Percentiles rank a stretch among this genome's conserved stretches.
Evolutionary conservation across 1,140 invertebrate species (phyloP).

Genomic region (Drosophila baimaii): DNA sequence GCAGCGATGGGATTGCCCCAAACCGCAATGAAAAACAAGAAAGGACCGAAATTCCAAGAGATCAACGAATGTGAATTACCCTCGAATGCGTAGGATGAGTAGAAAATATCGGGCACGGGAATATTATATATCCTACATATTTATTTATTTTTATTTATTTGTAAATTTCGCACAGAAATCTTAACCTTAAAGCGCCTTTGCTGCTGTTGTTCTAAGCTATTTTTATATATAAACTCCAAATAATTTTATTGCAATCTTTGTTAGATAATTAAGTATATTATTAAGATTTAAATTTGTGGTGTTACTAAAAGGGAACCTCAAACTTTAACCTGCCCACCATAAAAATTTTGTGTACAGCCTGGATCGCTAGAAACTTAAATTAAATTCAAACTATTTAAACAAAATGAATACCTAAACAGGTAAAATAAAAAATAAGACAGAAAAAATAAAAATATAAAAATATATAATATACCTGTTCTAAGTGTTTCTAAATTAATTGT

Average conservation of each 20-base stretch:
- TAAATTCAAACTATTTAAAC: background rate
- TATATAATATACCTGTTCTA: too few species aligned
- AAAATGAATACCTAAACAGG: background rate
- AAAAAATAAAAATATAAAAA: too few species aligned
- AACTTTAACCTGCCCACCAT: too few species aligned
- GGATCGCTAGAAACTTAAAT: background rate
- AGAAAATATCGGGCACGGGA: background rate
- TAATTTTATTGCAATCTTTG: too few species aligned
- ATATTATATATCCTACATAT: background rate
- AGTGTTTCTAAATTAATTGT: too few species aligned
- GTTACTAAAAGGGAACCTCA: too few species aligned
- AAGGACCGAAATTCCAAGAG: background rate
- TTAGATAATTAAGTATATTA: background rate
- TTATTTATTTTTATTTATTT: background rate
- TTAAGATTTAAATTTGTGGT: too few species aligned
- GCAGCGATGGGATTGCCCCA: slow-evolving; percentile 63
- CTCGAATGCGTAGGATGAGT: background rate
- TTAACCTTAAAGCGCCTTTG: background rate
- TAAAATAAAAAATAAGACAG: too few species aligned
- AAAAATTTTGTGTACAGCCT: too few species aligned
- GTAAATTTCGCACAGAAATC: background rate
- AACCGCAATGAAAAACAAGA: slow-evolving; percentile 69
- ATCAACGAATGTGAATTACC: slow-evolving; percentile 31
- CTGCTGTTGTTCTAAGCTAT: background rate
- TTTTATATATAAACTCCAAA: background rate